A percentile compares a stretch with the other conserved stretches of the same genome.
These are phyloP conservation scores for mouse (Mus musculus) DNA, from an alignment of 2,113 vertebrate species.

Conservation along the genomic window GRCm39 chr7:123619501-123620000, in stretches of 20 bases:
- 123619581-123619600: constrained; percentile 30
- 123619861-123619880: not conserved
- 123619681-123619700: not conserved
- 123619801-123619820: not conserved
- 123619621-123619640: not conserved
- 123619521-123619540: constrained; percentile 28
- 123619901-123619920: not conserved
- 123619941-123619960: not conserved
- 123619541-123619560: constrained; percentile 56
- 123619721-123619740: not conserved
- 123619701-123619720: not conserved
- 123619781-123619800: rapidly evolving
- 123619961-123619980: not conserved
- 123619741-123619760: not conserved
- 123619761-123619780: rapidly evolving
- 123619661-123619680: not conserved
- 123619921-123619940: not conserved
- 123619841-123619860: not conserved
- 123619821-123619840: not conserved
- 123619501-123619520: not conserved
- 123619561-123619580: constrained; percentile 67
- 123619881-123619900: rapidly evolving
- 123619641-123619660: constrained; percentile 12
- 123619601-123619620: constrained; percentile 8
- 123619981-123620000: not conserved